Percentiles rank a stretch among this genome's conserved stretches.
phyloP scores from a whole-genome alignment of 1,140 invertebrate species.

The Elymnias hypermnestra region DNA sequence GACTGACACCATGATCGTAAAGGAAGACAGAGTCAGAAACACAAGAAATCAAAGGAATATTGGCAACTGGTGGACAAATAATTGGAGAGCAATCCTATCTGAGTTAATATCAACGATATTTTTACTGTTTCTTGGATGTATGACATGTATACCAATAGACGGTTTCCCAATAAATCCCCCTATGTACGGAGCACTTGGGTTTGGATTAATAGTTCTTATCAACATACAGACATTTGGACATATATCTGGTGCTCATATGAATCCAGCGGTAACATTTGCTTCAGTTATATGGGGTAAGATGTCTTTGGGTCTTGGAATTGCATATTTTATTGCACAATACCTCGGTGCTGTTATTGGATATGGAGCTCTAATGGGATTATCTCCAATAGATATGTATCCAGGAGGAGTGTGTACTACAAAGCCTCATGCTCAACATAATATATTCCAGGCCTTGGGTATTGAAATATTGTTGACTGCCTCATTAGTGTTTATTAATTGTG shows the following conservation, averaged over 20 bases:
- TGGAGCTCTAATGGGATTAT: conserved; percentile 78
- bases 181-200: conserved; percentile 42
- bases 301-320: conserved; percentile 79
- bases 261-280: conserved; percentile 85
- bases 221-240: conserved; percentile 81
- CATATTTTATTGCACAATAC: conserved; percentile 84
- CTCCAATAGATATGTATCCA: conserved; percentile 51
- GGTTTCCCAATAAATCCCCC: conserved; percentile 24
- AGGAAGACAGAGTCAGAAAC: conserved; percentile 13
- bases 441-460: conserved; percentile 45
- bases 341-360: conserved; percentile 84
- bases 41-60: conserved; percentile 1
- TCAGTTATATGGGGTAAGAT: conserved; percentile 75
- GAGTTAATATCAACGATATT: conserved; percentile 45
- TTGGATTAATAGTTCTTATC: conserved; percentile 52
- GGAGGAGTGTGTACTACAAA: conserved; percentile 78
- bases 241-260: conserved; percentile 84
- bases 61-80: conserved; percentile 11
- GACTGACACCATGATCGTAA: conserved; percentile 15
- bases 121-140: conserved; percentile 51
- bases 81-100: conserved; percentile 39
- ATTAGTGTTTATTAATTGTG: conserved; percentile 81
- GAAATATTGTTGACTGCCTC: conserved; percentile 80
- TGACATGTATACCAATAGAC: conserved; percentile 45
- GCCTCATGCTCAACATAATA: conserved; percentile 62